Evolutionary conservation across 2,113 vertebrate species (phyloP), one percentile per base, ranked within the genome.

Genomic region (Cariama cristata): DNA sequence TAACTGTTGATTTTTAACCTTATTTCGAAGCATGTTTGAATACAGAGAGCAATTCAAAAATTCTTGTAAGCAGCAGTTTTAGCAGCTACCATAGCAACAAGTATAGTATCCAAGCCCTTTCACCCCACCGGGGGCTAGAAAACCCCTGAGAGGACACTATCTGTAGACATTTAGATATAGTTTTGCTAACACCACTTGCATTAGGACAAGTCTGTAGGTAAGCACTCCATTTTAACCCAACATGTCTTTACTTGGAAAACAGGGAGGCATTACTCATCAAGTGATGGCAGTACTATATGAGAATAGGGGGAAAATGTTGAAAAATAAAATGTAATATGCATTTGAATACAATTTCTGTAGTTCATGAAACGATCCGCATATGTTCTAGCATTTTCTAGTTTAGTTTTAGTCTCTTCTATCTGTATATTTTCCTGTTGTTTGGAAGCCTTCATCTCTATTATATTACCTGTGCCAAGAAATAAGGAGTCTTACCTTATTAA

Each of bases 51-150:
- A 88, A 92, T 80, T 96, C 76, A 89, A 50, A 90, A 86, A 89
- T 82, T 95, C 75, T 87, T 83, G 76, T 53, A 69, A 94, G 90
- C 81, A 96, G 90, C 79, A 79, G 35, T 81, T 95, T 95, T 90
- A 68, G 89, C 50, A 93, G 97, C 96, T 98, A 38, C 96, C 93
- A 97, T 96, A 97, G 93, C 83, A 95, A 97, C 93, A 95, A 89
- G 84, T 91, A 72, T 22, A 92, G 20, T 67, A 79, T 95, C 93
- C 84, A 42, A 95, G 72, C 44, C 69, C 59, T 82, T 77, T 49
- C 67, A 95, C 53, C 81, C 82, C 56, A 40, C 1, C 35, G 74
- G 42, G 50, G 67, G 60, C 62, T 76, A 30, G 42, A 63, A 91
- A 60, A 24, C 49, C 73, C 76, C 72, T 28, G 76, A 33, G 91